phyloP scores from a whole-genome alignment of 1,140 invertebrate species.

The Eupristina koningsbergeri region DNA sequence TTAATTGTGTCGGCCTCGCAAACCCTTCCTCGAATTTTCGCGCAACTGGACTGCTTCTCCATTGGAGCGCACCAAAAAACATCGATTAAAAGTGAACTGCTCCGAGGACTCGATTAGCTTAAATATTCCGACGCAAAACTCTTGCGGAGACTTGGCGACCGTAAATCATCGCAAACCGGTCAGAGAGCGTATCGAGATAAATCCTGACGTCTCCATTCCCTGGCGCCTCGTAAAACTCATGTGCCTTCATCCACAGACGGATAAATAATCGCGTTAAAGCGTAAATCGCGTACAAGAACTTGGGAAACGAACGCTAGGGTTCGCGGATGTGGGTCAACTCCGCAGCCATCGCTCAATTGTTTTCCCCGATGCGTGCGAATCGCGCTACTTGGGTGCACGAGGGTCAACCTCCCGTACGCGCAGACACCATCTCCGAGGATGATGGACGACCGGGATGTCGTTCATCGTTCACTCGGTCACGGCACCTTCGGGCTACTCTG shows the following conservation, averaged over 20 bases:
- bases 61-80: too few relatives aligned
- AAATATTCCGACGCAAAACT: not conserved
- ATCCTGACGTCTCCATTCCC: too few relatives aligned
- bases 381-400: not conserved
- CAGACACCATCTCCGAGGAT: not conserved
- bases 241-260: not conserved
- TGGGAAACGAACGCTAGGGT: not conserved
- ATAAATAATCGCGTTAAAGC: not conserved
- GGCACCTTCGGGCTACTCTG: not conserved
- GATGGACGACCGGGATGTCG: not conserved
- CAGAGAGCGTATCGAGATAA: too few relatives aligned
- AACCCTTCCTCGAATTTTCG: not conserved
- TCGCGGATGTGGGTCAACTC: constrained; percentile 24
- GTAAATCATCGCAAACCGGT: too few relatives aligned
- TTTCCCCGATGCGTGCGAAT: not conserved
- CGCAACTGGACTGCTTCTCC: too few relatives aligned
- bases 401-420: not conserved
- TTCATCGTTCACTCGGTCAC: not conserved
- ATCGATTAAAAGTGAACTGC: too few relatives aligned
- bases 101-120: too few relatives aligned
- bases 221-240: not conserved
- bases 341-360: not conserved
- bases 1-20: too few relatives aligned
- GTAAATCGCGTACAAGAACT: not conserved
- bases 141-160: not conserved